Base-by-base conservation (phyloP, 2,888 invertebrate species). In the Thyatira batis region DNA sequence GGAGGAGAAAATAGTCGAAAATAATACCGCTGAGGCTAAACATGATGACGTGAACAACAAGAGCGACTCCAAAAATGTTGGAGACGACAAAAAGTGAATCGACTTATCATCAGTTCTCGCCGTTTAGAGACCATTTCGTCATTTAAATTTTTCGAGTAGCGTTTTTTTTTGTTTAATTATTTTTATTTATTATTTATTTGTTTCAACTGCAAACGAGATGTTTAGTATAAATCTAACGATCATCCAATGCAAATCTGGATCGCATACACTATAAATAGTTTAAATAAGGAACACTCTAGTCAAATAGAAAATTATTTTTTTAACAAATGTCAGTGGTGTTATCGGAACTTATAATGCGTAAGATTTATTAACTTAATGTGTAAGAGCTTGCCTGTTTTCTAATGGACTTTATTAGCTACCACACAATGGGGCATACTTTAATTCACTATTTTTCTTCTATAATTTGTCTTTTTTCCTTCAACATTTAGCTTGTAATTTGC, bases 291-390 rank as follows among this genome's bases (percentile, higher is more conserved):
- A 78, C 74, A 48, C 67, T 86, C 84, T 84, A 86, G 88, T 89
- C 89, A 88, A 83, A 72, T 72, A 76, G 72, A 72, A 71, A 69
- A 67, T 61, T 65, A 71, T 78, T 73, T 76, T 83, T 76, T 76
- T 78, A 78, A 76, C 69, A 91, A 91, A 91, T 91, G 90, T 89
- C 85, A 87, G 91, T 91, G 89, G 76, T 73, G 86, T 85, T 80
- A 88, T 83, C 91, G 71, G 90, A 88, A 84, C 90, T 88, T 82
- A 82, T 84, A 85, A 86, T 82, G 65, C 75, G 70, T 90, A 89
- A 90, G 90, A 84, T 85, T 63, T 86, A 84, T 81, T 77, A 78
- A 78, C 79, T 83, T 80, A 87, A 81, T 85, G 73, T 85, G 74
- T 90, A 89, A 89, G 88, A 73, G 84, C 88, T 89, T 89, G 88